Base-by-base conservation (phyloP, 1,140 invertebrate species). In the Globodera ellingtonae region DNA sequence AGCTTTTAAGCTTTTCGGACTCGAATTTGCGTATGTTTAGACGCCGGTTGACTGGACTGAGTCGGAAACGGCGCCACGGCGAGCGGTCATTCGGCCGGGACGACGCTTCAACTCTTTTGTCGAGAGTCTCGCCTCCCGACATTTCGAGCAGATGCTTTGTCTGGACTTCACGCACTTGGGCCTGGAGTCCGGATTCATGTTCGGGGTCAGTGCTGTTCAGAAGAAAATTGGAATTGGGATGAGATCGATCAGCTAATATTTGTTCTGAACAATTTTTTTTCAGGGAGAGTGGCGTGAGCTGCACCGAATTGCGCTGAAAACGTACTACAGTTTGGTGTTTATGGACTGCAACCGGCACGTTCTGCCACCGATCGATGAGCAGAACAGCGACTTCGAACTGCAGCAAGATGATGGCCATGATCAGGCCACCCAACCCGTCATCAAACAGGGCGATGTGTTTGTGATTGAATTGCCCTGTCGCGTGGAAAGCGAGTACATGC, bases 301-400 rank as follows among this genome's bases (percentile, higher is more conserved):
- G n/a, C 67, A 66, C 18, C 52, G 79, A 56, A 13, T 50, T 21
- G 79, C 79, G 3, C 18, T 69, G 13, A 81, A 71, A 15, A 81
- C 79, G 10, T 81, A 81, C 52, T 47, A 80, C 35, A 73, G 71
- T 59, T 44, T 81, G 35, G 79, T 80, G 76, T 80, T 78, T 47
- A 77, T 65, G 50, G 79, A 67, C 24, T 47, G 48, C 21, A 21
- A n/a, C 15, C 35, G 66, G n/a, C n/a, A 44, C 56, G 18, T 81
- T 78, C 79, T 71, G 15, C 66, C 70, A 24, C n/a, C 72, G 7
- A 44, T 15, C 35, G 46, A 66, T 13, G 72, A 76, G 35, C 10
- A 4, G 9, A 13, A 35, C 35, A 35, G 6, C 4, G 35, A 50
- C n/a, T 13, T 8, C 21, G 50, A 79, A 24, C 21, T n/a, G 44